Evolutionary conservation across 2,888 invertebrate genomes (phyloP), one percentile per base, ranked within the genome.

Genomic region (Hemicrepidius hirtus): DNA sequence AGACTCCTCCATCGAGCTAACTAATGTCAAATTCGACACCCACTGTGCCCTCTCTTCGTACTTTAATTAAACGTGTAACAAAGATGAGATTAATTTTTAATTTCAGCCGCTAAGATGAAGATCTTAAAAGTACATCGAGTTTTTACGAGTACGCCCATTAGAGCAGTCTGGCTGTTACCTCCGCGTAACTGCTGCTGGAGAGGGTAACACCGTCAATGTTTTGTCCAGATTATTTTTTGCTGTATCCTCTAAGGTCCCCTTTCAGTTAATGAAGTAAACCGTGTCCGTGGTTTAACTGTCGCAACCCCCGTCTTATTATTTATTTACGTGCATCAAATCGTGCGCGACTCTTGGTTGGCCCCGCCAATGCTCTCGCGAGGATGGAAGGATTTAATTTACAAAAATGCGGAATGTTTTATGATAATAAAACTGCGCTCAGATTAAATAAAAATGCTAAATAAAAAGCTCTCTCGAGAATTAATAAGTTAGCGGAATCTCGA

Each of bases 31-130:
- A 73, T 73, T 74, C 74, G 74, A 67, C 73, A 72, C 74, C 76
- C 71, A 64, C 67, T 72, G 68, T 55, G 65, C 59, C 41, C 62
- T 20, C 44, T 46, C 50, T 44, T 64, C 46, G 63, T 71, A 69
- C 41, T 76, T 74, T 60, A 85, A 84, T 86, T 86, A 86, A 86
- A 85, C 83, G 84, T 85, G 85, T 85, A 83, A 84, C 81, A 82
- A 82, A 85, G 85, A 85, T 84, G 84, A 86, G 85, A 86, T 86
- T 86, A 86, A 86, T 86, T 86, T 86, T 86, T 86, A 86, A 86
- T 86, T 86, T 83, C 78, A 79, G 81, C 81, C 81, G 81, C 80
- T 78, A 83, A 76, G 76, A 78, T 76, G 76, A 63, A 76, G 77
- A 80, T 80, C 79, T 79, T 78, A 77, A 80, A 78, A 75, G 75